These are phyloP conservation scores for Dicerorhinus sumatrensis DNA, from an alignment of 2,113 vertebrate species.

Conservation along the genomic window DNA sequence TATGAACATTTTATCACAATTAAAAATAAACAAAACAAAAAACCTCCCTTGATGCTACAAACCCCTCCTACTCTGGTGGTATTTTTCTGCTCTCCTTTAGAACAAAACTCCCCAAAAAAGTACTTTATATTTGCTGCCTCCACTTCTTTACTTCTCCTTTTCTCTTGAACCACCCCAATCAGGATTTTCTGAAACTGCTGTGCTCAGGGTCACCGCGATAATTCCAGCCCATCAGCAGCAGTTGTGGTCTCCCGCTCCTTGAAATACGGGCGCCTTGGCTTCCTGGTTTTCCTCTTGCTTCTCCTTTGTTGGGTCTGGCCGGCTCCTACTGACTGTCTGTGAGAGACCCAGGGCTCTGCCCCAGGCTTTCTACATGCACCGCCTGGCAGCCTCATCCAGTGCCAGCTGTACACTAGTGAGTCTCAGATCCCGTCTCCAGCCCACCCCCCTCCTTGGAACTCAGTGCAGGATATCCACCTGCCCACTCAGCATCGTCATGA, in stretches of 20 bases:
- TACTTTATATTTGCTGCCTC: background rate
- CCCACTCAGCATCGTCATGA: background rate
- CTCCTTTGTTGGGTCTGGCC: background rate
- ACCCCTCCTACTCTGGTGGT: background rate
- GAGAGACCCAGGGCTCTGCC: background rate
- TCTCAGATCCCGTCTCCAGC: background rate
- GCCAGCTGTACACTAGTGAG: fast-evolving
- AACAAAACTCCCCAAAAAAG: background rate
- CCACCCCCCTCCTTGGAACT: background rate
- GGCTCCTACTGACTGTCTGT: too few relatives aligned
- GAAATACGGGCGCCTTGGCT: too few relatives aligned
- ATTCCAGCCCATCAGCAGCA: too few relatives aligned
- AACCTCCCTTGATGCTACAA: background rate
- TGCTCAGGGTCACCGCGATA: background rate
- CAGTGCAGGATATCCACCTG: background rate
- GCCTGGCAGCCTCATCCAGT: fast-evolving
- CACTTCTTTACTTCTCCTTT: background rate
- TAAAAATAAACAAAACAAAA: background rate
- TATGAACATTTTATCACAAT: background rate
- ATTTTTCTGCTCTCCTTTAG: background rate
- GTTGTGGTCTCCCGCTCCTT: background rate
- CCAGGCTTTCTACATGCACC: background rate
- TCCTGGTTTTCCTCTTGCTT: background rate
- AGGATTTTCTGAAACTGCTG: background rate
- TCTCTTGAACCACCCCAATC: background rate